phyloP scores from a whole-genome alignment of 2,113 vertebrate species.

The Toxotes chatareus region DNA sequence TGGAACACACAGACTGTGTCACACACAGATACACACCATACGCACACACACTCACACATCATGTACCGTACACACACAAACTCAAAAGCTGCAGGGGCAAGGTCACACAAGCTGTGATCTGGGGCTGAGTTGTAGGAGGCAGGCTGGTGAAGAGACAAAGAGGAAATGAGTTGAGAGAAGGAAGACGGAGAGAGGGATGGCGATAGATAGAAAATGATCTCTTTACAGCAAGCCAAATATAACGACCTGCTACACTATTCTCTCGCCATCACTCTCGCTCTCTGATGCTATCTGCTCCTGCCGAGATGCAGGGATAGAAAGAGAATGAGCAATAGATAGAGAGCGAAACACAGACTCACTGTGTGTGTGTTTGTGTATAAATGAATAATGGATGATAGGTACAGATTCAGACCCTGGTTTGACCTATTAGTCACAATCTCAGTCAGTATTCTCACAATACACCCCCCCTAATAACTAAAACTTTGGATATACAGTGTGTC shows the following conservation, averaged over 20 bases:
- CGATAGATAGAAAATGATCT: slow-evolving; percentile 43
- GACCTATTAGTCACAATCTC: slow-evolving; percentile 47
- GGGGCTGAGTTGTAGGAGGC: slow-evolving; percentile 36
- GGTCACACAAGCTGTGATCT: slow-evolving; percentile 66
- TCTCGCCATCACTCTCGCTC: slow-evolving; percentile 12
- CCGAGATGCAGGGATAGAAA: slow-evolving; percentile 20
- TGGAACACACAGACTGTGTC: slow-evolving; percentile 47
- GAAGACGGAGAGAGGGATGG: slow-evolving; percentile 31
- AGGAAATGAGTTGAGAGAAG: slow-evolving; percentile 36
- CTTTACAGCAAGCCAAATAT: slow-evolving; percentile 27
- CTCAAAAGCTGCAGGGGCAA: slow-evolving; percentile 55
- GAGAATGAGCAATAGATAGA: slow-evolving; percentile 33
- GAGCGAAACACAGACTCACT: neutral
- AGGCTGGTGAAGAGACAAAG: slow-evolving; percentile 9
- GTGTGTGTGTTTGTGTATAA: neutral
- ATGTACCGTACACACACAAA: slow-evolving; percentile 5
- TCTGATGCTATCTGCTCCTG: slow-evolving; percentile 52
- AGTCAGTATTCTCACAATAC: slow-evolving; percentile 21
- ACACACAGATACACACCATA: slow-evolving; percentile 37
- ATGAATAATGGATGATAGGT: slow-evolving; percentile 59
- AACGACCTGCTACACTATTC: slow-evolving; percentile 29
- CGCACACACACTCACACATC: slow-evolving; percentile 22
- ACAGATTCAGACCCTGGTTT: slow-evolving; percentile 42
- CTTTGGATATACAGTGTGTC: neutral
- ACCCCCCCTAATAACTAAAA: slow-evolving; percentile 14